Percentiles rank a stretch among this genome's conserved stretches.
Conservation (phyloP, 2,113 vertebrate genomes). For the Grus americana region DNA sequence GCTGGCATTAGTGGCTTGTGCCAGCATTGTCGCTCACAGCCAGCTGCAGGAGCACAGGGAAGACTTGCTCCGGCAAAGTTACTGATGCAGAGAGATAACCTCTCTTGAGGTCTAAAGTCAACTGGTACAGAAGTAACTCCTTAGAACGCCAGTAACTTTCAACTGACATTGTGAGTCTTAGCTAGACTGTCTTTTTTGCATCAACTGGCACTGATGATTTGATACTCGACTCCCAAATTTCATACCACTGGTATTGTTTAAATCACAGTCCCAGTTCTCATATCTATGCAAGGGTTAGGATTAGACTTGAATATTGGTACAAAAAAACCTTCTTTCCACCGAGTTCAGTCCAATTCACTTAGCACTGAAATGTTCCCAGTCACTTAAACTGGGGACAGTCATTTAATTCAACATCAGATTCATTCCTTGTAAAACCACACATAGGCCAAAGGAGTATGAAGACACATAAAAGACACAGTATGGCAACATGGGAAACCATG, state of each 20-base stretch:
- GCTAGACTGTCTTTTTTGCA: neutral
- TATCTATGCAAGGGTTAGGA: neutral
- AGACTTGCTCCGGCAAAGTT: neutral
- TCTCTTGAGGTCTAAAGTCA: neutral
- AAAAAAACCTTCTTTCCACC: neutral
- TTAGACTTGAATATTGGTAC: neutral
- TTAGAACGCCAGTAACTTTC: neutral
- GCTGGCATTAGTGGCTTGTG: neutral
- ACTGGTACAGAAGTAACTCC: neutral
- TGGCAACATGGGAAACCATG: neutral
- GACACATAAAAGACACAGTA: neutral
- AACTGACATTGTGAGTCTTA: neutral
- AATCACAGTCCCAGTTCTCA: neutral
- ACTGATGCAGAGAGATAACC: neutral
- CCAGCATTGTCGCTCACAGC: neutral
- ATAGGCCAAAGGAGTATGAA: neutral
- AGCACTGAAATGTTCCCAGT: neutral
- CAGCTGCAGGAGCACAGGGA: neutral
- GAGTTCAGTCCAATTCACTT: neutral
- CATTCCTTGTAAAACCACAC: neutral
- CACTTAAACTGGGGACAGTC: neutral
- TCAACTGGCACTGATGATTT: neutral
- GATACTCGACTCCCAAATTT: neutral
- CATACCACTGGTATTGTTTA: neutral
- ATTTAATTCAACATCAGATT: neutral